These are phyloP conservation scores for Xenopus borealis DNA, from an alignment of 2,113 vertebrate species.

Conservation along the genomic window DNA sequence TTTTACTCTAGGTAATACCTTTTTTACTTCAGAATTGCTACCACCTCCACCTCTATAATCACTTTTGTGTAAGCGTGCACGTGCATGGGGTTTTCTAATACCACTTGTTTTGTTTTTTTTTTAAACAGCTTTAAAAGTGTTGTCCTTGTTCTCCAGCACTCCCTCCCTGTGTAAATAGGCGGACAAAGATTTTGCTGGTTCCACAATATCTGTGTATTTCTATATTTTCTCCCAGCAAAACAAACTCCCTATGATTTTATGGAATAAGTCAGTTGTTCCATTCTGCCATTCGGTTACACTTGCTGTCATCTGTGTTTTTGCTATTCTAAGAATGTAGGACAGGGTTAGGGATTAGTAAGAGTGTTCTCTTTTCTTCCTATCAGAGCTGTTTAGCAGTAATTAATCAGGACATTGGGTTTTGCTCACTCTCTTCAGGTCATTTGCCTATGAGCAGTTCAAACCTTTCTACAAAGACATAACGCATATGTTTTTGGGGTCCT, in stretches of 20 bases:
- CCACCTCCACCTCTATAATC: too few species aligned
- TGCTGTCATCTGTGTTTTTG: constrained; percentile 72
- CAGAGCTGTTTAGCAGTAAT: constrained; percentile 80
- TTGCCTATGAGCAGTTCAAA: constrained; percentile 72
- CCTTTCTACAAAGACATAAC: constrained; percentile 71
- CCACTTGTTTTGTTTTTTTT: too few species aligned
- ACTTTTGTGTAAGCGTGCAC: too few species aligned
- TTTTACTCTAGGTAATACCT: too few species aligned
- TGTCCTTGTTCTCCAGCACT: too few species aligned
- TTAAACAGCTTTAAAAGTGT: too few species aligned
- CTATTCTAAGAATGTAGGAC: constrained; percentile 82
- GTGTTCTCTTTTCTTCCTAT: constrained; percentile 72
- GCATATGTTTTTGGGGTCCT: constrained; percentile 77
- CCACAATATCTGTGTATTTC: too few species aligned
- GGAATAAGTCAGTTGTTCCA: constrained; percentile 48
- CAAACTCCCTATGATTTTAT: neutral
- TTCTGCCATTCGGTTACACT: constrained; percentile 66
- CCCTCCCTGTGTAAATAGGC: too few species aligned
- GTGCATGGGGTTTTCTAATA: too few species aligned
- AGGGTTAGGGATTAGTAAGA: constrained; percentile 75
- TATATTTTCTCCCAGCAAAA: too few species aligned
- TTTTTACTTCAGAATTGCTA: too few species aligned
- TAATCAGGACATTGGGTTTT: constrained; percentile 81
- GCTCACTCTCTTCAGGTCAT: constrained; percentile 76
- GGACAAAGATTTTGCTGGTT: too few species aligned